A percentile compares a stretch with the other conserved stretches of the same genome.
Evolutionary conservation across 64 coral and sea anemone species (phyloP).

Genomic region (Cladopsammia gracilis): DNA sequence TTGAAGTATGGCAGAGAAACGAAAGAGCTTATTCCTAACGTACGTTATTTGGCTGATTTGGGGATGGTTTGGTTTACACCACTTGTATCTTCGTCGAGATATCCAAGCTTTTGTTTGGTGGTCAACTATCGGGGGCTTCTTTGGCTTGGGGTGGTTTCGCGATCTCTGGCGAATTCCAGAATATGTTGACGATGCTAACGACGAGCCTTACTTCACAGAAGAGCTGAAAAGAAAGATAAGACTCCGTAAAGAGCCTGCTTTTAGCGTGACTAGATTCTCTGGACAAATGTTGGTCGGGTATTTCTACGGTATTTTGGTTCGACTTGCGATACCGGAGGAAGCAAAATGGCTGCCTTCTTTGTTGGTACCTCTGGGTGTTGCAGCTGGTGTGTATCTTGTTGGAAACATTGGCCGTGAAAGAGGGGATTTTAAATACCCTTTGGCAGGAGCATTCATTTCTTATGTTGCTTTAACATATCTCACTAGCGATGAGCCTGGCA

Average conservation of each 20-base stretch:
- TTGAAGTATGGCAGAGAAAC: slow-evolving; percentile 64
- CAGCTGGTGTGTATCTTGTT: slow-evolving; percentile 91
- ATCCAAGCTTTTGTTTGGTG: slow-evolving; percentile 98
- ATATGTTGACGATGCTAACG: slow-evolving; percentile 97
- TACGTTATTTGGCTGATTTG: slow-evolving; percentile 92
- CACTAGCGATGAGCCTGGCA: slow-evolving; percentile 79
- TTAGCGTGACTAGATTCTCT: slow-evolving; percentile 89
- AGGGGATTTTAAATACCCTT: slow-evolving; percentile 93
- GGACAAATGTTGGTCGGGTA: slow-evolving; percentile 98
- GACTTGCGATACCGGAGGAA: slow-evolving; percentile 94
- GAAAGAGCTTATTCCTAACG: slow-evolving; percentile 89
- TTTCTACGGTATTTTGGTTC: slow-evolving; percentile 95
- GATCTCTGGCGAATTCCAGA: slow-evolving; percentile 98
- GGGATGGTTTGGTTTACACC: slow-evolving; percentile 97
- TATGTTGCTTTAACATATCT: slow-evolving; percentile 82
- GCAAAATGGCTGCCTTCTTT: slow-evolving; percentile 75
- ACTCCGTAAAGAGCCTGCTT: slow-evolving; percentile 81
- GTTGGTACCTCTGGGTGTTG: slow-evolving; percentile 92
- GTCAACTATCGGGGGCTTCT: slow-evolving; percentile 95
- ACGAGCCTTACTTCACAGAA: slow-evolving; percentile 68
- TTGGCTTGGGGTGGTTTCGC: slow-evolving; percentile 94
- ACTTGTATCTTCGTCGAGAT: slow-evolving; percentile 95
- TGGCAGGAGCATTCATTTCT: slow-evolving; percentile 73
- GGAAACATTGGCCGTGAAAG: slow-evolving; percentile 94
- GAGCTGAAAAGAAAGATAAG: slow-evolving; percentile 79